These are phyloP conservation scores for Xylota sylvarum DNA, from an alignment of 2,888 invertebrate genomes.

Conservation along the genomic window DNA sequence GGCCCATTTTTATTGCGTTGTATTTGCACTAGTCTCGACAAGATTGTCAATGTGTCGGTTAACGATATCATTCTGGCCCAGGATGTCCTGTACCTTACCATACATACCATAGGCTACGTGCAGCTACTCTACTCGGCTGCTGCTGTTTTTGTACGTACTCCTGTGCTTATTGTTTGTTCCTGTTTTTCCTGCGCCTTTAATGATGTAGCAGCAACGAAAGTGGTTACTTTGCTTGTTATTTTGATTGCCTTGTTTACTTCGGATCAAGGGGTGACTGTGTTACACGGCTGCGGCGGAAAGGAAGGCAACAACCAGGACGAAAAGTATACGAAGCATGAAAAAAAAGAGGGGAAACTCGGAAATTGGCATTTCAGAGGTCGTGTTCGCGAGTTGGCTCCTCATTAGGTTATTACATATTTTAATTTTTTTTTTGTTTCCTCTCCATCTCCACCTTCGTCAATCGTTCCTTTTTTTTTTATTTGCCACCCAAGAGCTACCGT, in stretches of 20 bases:
- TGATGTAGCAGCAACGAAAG: slow-evolving; percentile 70
- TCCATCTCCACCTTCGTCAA: neutral
- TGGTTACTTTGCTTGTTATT: slow-evolving; percentile 71
- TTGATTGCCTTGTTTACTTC: slow-evolving; percentile 70
- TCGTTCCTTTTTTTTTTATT: neutral
- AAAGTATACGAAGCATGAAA: too few species aligned
- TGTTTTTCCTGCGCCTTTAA: slow-evolving; percentile 55
- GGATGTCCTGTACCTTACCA: slow-evolving; percentile 25
- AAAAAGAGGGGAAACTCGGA: slow-evolving; percentile 16
- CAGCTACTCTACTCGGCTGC: slow-evolving; percentile 8
- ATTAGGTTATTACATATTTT: slow-evolving; percentile 44
- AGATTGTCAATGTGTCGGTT: slow-evolving; percentile 61
- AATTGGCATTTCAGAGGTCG: slow-evolving; percentile 45
- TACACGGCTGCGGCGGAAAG: too few species aligned
- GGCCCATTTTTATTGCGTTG: slow-evolving; percentile 59
- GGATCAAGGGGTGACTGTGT: slow-evolving; percentile 4
- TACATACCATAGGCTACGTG: slow-evolving; percentile 8
- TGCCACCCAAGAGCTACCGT: neutral
- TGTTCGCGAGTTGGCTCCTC: slow-evolving; percentile 34
- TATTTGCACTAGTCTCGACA: slow-evolving; percentile 58
- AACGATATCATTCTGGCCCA: slow-evolving; percentile 33
- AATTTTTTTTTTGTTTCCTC: slow-evolving; percentile 1
- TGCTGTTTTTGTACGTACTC: neutral
- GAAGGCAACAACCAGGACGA: neutral
- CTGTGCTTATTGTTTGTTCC: slow-evolving; percentile 39